Evolutionary conservation across 2,113 vertebrate genomes (phyloP), one percentile per base, ranked within the genome.

Genomic region (Lycaon pictus): DNA sequence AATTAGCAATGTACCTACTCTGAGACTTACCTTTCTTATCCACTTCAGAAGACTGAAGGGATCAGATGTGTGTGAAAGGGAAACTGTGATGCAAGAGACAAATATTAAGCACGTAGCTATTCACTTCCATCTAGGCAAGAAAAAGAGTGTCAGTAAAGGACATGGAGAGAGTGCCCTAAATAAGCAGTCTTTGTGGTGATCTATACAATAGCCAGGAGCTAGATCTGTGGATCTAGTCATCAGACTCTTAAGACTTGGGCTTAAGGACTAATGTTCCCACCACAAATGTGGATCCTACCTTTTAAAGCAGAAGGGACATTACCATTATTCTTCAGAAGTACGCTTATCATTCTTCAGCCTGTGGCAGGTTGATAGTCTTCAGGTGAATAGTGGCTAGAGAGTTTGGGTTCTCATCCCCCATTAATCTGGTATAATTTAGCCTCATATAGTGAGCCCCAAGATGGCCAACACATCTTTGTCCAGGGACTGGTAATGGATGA

Each of bases 361-460:
- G 10, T 58, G 82, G 55, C 15, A 77, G 7, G 23, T 35, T 65
- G 56, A 48, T 58, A 48, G 82, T 43, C 22, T 55, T 88, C 32
- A 43, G 10, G 55, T 32, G 55, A 84, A 53, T 16, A 35, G 7
- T 74, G 55, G 17, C 10, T 11, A n/a, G 82, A 58, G 48, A 2
- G 0, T 89, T 69, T 56, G 81, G n/a, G 22, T 32, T 55, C 13
- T 56, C 0, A 4, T 71, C 8, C 3, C 16, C 0, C 1, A 58
- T 51, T 63, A 37, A 63, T 48, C 74, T 63, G 83, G 83, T 12
- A 19, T 12, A 32, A 67, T 60, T 7, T 22, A 25, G 72, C 9
- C 2, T 58, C 69, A 12, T 23, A 20, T 65, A 51, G 23, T 77
- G 67, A 32, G 19, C 12, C 23, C 4, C 20, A 51, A 88, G 58